Base-by-base conservation (phyloP, 2,797 vertebrate species). In the Sciurus carolinensis region DNA sequence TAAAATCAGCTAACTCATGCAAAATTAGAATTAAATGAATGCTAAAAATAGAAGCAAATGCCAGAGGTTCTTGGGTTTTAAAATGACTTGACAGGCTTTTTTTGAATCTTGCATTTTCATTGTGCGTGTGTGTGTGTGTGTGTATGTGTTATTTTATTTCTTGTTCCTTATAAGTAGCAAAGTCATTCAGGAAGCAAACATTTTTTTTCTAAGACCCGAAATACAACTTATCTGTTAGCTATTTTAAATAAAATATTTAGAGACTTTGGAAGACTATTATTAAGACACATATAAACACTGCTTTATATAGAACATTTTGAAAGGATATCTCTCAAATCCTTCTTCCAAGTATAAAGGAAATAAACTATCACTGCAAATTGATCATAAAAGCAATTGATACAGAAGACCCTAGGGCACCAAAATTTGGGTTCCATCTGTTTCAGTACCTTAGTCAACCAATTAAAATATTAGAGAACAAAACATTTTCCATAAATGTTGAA, bases 61-160 rank as follows among this genome's bases (percentile, higher is more conserved):
- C 30, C 30, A 57, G 20, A 73, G 0, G 1, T 20, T 79, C 72
- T 87, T 79, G 36, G 42, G 18, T 71, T 86, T 96, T 88, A 92
- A 97, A 97, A 95, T 95, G 95, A 87, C 39, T 82, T 59, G 14
- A 73, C 10, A 83, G 28, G 2, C 42, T 33, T 87, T 95, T 94
- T 64, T 33, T 66, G 22, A 83, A 28, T 47, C 7, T 72, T 80
- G 82, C 64, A 81, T 66, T 47, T n/a, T 90, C 83, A 93, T 6
- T 62, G 33, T 39, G 69, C 50, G 9, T 30, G 59, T 57, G 10
- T 83, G 66, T 82, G 17, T 93, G 13, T 11, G 36, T 93, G 75
- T 64, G 67, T 77, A 18, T 89, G 79, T 64, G 66, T 73, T 94
- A 64, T 30, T 94, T 96, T 97, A 97, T 93, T 71, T 88, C 66